phyloP scores from a whole-genome alignment of 1,140 invertebrate genomes.

The Drosophila ananassae region DNA sequence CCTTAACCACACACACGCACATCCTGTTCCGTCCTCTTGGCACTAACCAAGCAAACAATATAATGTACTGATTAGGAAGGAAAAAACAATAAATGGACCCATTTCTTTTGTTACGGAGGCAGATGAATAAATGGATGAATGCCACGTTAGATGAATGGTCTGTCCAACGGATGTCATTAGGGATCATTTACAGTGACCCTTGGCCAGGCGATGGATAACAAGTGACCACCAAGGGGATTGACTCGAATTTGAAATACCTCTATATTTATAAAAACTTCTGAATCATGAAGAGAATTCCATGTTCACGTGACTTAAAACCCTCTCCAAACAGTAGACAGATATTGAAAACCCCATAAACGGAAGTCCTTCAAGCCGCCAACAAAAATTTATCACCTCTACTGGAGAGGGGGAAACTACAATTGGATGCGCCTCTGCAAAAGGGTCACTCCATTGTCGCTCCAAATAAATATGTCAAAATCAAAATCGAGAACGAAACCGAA shows the following conservation, averaged over 20 bases:
- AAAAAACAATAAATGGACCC: constrained; percentile 78
- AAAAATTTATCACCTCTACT: constrained; percentile 46
- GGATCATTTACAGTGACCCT: constrained; percentile 73
- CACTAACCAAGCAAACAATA: constrained; percentile 45
- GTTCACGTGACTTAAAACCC: too few species aligned
- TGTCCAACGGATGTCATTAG: constrained; percentile 75
- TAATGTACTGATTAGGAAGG: constrained; percentile 68
- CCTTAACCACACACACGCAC: constrained; percentile 66
- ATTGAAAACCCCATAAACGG: constrained; percentile 3
- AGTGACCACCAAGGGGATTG: not conserved
- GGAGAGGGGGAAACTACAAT: constrained; percentile 31
- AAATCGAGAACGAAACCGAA: constrained; percentile 39
- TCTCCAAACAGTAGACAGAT: not conserved
- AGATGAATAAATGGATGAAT: constrained; percentile 36
- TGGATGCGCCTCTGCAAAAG: constrained; percentile 62
- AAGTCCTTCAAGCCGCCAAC: constrained; percentile 45
- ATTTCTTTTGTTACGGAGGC: constrained; percentile 31
- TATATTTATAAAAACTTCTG: not conserved
- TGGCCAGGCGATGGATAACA: constrained; percentile 12
- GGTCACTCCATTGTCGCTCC: constrained; percentile 56
- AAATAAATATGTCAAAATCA: constrained; percentile 78
- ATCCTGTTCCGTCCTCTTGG: constrained; percentile 46
- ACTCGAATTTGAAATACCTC: constrained; percentile 1
- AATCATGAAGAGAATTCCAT: too few species aligned
- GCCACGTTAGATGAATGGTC: constrained; percentile 32